These are phyloP conservation scores for Ophraella communa DNA, from an alignment of 2,888 invertebrate species.

Conservation along the genomic window DNA sequence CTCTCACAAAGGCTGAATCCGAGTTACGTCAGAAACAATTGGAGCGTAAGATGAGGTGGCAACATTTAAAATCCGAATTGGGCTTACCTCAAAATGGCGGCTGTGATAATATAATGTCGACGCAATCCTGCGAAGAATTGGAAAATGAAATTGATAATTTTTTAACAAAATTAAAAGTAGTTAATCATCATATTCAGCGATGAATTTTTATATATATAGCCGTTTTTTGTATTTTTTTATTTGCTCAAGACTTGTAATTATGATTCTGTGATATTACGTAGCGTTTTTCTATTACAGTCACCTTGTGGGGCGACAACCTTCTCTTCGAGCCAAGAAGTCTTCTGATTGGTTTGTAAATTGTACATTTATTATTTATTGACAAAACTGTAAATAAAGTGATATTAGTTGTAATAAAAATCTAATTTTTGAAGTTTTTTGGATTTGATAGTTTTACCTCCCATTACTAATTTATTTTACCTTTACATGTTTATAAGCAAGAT, in stretches of 20 bases:
- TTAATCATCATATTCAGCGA: slow-evolving; percentile 62
- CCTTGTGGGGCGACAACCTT: slow-evolving; percentile 45
- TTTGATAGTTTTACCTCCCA: slow-evolving; percentile 37
- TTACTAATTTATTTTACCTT: slow-evolving; percentile 53
- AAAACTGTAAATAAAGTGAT: slow-evolving; percentile 41
- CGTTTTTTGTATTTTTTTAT: slow-evolving; percentile 20
- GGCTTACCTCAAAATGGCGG: slow-evolving; percentile 28
- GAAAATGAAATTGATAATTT: slow-evolving; percentile 68
- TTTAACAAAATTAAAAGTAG: slow-evolving; percentile 69
- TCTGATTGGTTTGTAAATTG: slow-evolving; percentile 57
- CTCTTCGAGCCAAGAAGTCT: slow-evolving; percentile 42
- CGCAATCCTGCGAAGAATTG: slow-evolving; percentile 63
- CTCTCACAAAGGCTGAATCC: slow-evolving; percentile 66
- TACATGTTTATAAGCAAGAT: slow-evolving; percentile 52
- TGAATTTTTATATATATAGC: slow-evolving; percentile 38
- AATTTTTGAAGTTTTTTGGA: slow-evolving; percentile 31
- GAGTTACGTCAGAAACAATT: slow-evolving; percentile 69
- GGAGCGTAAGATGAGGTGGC: slow-evolving; percentile 68
- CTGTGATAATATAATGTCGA: slow-evolving; percentile 43
- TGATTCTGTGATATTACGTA: slow-evolving; percentile 58
- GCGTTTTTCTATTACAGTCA: slow-evolving; percentile 59
- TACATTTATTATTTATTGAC: slow-evolving; percentile 38
- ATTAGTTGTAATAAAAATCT: slow-evolving; percentile 44
- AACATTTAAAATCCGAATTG: slow-evolving; percentile 47
- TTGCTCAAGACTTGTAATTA: slow-evolving; percentile 42